A percentile compares a stretch with the other conserved stretches of the same genome.
phyloP scores from a whole-genome alignment of 1,140 invertebrate species.

The Helicoverpa armigera region DNA sequence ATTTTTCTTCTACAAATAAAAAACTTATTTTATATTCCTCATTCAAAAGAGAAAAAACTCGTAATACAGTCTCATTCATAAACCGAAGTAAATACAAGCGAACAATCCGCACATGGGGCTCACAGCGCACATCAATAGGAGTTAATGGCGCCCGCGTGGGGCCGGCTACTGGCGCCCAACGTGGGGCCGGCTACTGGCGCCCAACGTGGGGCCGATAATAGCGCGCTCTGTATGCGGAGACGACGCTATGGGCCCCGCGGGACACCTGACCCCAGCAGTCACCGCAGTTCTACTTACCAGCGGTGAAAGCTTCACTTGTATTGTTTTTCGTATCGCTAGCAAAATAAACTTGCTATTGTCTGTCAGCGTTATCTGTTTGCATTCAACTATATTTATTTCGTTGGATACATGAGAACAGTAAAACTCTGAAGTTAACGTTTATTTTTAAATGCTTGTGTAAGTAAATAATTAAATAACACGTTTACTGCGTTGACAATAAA shows the following conservation, averaged over 20 bases:
- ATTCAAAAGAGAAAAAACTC: not conserved
- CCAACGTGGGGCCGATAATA: not conserved
- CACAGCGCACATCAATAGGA: slow-evolving; percentile 23
- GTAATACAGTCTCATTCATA: slow-evolving; percentile 17
- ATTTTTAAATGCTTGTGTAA: no score
- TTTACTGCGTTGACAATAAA: no score
- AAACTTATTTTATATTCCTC: not conserved
- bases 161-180: slow-evolving; percentile 6
- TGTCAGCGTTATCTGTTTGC: not conserved
- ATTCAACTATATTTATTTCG: no score
- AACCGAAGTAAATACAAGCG: slow-evolving; percentile 5
- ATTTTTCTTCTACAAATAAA: not conserved
- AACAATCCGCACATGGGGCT: slow-evolving; percentile 4
- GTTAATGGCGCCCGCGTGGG: slow-evolving; percentile 40
- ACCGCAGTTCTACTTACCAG: slow-evolving; percentile 3
- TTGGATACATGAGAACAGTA: no score
- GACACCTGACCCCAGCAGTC: slow-evolving; percentile 24
- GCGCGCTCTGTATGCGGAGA: slow-evolving; percentile 17
- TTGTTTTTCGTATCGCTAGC: slow-evolving; percentile 5
- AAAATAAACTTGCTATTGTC: not conserved
- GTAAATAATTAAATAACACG: no score
- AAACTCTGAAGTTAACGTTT: no score
- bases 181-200: slow-evolving; percentile 15
- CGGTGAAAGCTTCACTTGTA: not conserved
- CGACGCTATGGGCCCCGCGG: not conserved